These are phyloP conservation scores for Atlantisia rogersi DNA, from an alignment of 2,113 vertebrate genomes.

Conservation along the genomic window DNA sequence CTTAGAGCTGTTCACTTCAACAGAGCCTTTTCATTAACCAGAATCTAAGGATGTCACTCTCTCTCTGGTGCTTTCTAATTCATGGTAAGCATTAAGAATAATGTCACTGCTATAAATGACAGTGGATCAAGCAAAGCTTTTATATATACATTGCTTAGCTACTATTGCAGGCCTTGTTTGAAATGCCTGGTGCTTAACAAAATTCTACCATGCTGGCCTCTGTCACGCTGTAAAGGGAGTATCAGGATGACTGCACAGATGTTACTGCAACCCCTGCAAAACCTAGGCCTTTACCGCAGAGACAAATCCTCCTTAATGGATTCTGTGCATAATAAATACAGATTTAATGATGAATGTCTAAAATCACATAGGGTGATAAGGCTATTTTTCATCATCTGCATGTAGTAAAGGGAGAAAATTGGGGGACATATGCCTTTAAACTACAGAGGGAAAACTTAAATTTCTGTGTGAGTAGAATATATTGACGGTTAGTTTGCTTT, in stretches of 20 bases:
- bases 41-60: not conserved
- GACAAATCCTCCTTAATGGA: not conserved
- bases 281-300: not conserved
- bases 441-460: not conserved
- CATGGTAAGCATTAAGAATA: not conserved
- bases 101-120: not conserved
- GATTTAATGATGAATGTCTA: slow-evolving; percentile 11
- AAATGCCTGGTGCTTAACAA: not conserved
- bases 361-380: not conserved
- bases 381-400: slow-evolving; percentile 14
- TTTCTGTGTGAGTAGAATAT: not conserved
- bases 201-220: not conserved
- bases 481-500: not conserved
- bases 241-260: not conserved
- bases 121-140: not conserved
- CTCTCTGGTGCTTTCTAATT: not conserved
- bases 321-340: not conserved
- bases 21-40: not conserved
- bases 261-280: not conserved
- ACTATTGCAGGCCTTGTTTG: not conserved
- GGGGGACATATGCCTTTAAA: not conserved
- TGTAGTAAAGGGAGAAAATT: not conserved
- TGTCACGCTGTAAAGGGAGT: not conserved
- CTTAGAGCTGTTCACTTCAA: not conserved
- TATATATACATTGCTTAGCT: not conserved